Evolutionary conservation across 1,140 invertebrate species (phyloP), one percentile per base, ranked within the genome.

Genomic region (Caerostris darwini): DNA sequence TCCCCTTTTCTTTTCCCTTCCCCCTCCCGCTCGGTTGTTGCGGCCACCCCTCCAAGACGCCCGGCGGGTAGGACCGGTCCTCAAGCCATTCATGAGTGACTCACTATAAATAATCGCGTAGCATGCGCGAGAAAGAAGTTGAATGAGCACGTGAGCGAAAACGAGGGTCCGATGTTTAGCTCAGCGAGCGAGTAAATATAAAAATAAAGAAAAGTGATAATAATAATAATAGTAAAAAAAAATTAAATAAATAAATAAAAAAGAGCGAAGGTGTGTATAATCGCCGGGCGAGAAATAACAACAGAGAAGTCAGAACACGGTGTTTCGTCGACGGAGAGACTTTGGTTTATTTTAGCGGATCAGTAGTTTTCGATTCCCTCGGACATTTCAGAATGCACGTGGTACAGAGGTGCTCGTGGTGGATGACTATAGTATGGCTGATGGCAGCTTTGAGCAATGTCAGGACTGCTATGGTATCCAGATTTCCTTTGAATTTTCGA

Each of bases 81-180:
- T 87, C 94, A 81, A 34, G 77, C 89, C 94, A 94, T 93, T 94
- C 90, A 94, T 93, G 86, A 89, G 69, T 94, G 91, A 93, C 86
- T 94, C 94, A 93, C 94, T 94, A 94, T 93, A 94, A 94, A 94
- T 94, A 94, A 94, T 93, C 90, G 86, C 87, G 94, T 94, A 94
- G 94, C 93, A 94, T 83, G 90, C 91, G 77, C 59, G 94, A 93
- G 91, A 67, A 93, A 85, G 85, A 94, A 87, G 93, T 85, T 90
- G 59, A 94, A 94, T 59, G 87, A 90, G 61, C 88, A 90, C 93
- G 93, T 94, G 88, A 90, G 85, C 69, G 59, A 77, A 61, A 67
- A 14, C 7, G 17, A 50, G 85, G 34, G 58, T 5, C 61, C 10
- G 34, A 12, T 50, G 34, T 34, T 50, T 14, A 6, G 34, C 19